Percentiles rank a stretch among this genome's conserved stretches.
phyloP scores from a whole-genome alignment of 2,888 invertebrate genomes.

The Brenthis hecate region DNA sequence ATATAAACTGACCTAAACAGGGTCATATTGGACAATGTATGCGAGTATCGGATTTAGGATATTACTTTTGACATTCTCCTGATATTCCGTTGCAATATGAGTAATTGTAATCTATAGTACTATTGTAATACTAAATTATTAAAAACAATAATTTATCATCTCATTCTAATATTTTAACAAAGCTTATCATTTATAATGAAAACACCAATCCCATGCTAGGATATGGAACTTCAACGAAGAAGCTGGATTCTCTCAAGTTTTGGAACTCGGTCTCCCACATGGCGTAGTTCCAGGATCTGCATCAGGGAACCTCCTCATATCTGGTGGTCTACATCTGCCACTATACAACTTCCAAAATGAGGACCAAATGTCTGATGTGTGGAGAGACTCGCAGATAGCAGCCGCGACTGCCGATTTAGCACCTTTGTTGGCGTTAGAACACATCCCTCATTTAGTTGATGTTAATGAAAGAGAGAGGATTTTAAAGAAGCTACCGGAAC shows the following conservation, averaged over 20 bases:
- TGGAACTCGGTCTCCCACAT: constrained; percentile 84
- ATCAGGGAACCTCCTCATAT: constrained; percentile 82
- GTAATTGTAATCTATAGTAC: too few relatives aligned
- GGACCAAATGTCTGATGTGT: constrained; percentile 71
- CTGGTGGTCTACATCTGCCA: constrained; percentile 84
- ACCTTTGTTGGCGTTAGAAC: constrained; percentile 80
- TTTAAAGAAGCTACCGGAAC: constrained; percentile 79
- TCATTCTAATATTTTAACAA: too few relatives aligned
- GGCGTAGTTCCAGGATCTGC: constrained; percentile 86
- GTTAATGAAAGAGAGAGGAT: constrained; percentile 76
- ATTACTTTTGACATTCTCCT: too few relatives aligned
- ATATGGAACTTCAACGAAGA: constrained; percentile 88
- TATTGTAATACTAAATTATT: too few relatives aligned
- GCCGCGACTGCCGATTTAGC: constrained; percentile 83
- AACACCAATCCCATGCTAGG: constrained; percentile 58
- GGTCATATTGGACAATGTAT: too few relatives aligned
- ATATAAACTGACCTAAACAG: too few relatives aligned
- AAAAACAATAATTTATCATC: too few relatives aligned
- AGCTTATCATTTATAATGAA: too few relatives aligned
- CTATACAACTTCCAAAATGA: constrained; percentile 67
- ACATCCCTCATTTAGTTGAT: constrained; percentile 78
- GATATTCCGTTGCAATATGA: too few relatives aligned
- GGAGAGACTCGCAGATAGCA: constrained; percentile 74
- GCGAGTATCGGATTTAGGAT: too few relatives aligned
- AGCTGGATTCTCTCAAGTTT: constrained; percentile 86